These are phyloP conservation scores for Blastobasis adustella DNA, from an alignment of 2,888 invertebrate genomes.

Conservation along the genomic window DNA sequence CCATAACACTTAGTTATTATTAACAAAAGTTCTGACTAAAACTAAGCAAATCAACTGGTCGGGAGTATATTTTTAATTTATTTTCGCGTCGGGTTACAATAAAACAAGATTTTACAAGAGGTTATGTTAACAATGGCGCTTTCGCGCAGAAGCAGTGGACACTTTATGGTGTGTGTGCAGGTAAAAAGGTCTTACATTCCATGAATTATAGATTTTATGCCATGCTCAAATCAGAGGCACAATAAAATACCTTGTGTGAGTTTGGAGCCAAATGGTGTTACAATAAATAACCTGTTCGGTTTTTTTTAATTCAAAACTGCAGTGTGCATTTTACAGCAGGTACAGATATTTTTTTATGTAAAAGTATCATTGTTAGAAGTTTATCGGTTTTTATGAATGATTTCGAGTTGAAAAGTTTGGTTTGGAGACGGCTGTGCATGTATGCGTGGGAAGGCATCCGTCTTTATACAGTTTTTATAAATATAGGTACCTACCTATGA, in stretches of 20 bases:
- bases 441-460: conserved; percentile 26
- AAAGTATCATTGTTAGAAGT: neutral
- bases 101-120: too few relatives aligned
- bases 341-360: neutral
- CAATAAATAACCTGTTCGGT: neutral
- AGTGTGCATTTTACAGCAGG: neutral
- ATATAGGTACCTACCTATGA: too few relatives aligned
- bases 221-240: conserved; percentile 7
- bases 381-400: neutral
- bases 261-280: conserved; percentile 3
- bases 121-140: conserved; percentile 46
- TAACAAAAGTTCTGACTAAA: neutral
- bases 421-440: conserved; percentile 6
- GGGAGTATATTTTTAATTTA: conserved; percentile 2
- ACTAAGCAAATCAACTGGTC: neutral
- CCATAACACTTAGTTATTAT: neutral
- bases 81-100: conserved; percentile 22
- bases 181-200: conserved; percentile 24
- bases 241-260: conserved; percentile 5
- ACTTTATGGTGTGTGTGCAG: conserved; percentile 18
- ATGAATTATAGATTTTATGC: conserved; percentile 31
- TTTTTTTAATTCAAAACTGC: neutral
- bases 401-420: neutral
- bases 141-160: conserved; percentile 54
- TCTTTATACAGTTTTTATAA: too few relatives aligned